These are phyloP conservation scores for Morpho deidamia DNA, from an alignment of 2,888 invertebrate genomes.

Conservation along the genomic window DNA sequence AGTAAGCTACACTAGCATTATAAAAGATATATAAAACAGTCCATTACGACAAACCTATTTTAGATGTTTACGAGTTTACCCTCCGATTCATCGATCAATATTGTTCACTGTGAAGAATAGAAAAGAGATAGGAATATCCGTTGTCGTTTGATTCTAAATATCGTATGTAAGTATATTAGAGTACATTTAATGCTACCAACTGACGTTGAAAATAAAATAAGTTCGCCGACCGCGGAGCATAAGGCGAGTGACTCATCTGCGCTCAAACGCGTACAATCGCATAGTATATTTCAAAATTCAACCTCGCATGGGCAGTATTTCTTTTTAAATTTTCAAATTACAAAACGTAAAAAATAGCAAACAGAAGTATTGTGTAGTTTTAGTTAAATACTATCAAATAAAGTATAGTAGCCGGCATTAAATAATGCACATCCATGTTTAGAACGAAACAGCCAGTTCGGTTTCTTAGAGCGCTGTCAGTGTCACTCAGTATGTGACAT, in stretches of 20 bases:
- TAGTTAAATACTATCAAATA: too few relatives aligned
- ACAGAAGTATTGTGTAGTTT: too few relatives aligned
- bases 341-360: too few relatives aligned
- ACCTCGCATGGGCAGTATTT: constrained; percentile 1
- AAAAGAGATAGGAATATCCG: constrained; percentile 13
- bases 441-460: too few relatives aligned
- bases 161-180: constrained; percentile 14
- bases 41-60: constrained; percentile 1
- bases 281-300: neutral
- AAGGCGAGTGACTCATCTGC: constrained; percentile 42
- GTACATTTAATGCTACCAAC: constrained; percentile 19
- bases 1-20: neutral
- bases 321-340: neutral
- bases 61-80: constrained; percentile 8
- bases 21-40: neutral
- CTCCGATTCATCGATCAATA: constrained; percentile 11
- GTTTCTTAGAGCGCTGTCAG: too few relatives aligned
- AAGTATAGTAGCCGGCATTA: too few relatives aligned
- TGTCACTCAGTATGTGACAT: too few relatives aligned
- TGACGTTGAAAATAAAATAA: constrained; percentile 27
- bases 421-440: too few relatives aligned
- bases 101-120: constrained; percentile 6
- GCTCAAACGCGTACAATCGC: constrained; percentile 24
- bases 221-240: constrained; percentile 29
- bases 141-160: constrained; percentile 23